Base-by-base conservation (phyloP, 2,113 vertebrate genomes). In the Notothenia coriiceps region DNA sequence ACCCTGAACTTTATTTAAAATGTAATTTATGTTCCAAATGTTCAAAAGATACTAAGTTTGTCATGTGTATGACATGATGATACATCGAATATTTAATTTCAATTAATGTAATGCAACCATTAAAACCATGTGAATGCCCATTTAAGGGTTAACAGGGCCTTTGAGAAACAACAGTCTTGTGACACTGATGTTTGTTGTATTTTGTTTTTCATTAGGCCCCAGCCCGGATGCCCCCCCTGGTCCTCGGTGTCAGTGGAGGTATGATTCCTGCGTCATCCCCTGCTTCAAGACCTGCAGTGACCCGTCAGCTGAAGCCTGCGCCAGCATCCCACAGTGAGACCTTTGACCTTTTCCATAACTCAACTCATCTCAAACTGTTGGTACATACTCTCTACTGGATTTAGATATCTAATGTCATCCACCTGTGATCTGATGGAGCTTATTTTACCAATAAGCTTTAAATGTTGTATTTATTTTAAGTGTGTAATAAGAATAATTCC, bases 221-320 rank as follows among this genome's bases (percentile, higher is more conserved):
- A 91, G 91, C 40, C 85, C 92, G 8, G 86, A 86, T 1, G 70
- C 90, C 75, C 83, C 72, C 3, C 89, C 94, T 5, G 94, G 73
- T 82, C 95, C 97, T 35, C 76, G 84, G 0, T 99, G 98, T 71
- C 97, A 99, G 83, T 99, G 98, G 98, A 94, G 66, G 68, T 99
- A 99, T 1, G 97, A 99, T 70, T 90, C 96, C 62, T 99, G 98
- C 60, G 79, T 93, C 77, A 96, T 93, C 65, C 97, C 97, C 44
- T 99, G 98, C 89, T 99, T 97, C 93, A 96, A 88, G 88, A 98
- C 97, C 54, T 99, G 98, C 94, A 95, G 95, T 20, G 97, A 99
- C 86, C 97, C 97, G 0, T 61, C 55, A 17, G 96, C 95, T n/a
- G 83, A 94, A 70, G 93, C 80, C 67, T 99, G 98, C 89, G 81